A percentile compares a stretch with the other conserved stretches of the same genome.
phyloP scores from a whole-genome alignment of 2,888 invertebrate genomes.

The Tenthredo mesomela region DNA sequence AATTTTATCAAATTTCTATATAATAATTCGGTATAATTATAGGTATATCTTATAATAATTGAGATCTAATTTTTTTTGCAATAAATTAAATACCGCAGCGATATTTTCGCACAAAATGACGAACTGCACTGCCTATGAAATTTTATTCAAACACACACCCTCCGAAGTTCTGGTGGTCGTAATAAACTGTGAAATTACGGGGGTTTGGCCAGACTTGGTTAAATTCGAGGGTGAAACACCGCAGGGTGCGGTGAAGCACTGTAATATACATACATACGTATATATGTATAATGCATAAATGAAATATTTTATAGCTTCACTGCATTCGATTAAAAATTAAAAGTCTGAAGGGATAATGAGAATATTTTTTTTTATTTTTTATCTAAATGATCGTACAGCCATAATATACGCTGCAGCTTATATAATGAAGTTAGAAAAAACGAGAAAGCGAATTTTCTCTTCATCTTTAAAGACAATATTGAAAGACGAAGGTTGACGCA shows the following conservation, averaged over 20 bases:
- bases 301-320: neutral
- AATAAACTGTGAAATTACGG: slow-evolving; percentile 32
- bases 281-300: slow-evolving; percentile 22
- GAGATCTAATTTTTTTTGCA: neutral
- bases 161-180: neutral
- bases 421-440: too few relatives aligned
- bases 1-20: neutral
- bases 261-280: neutral
- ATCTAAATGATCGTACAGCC: too few relatives aligned
- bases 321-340: slow-evolving; percentile 22
- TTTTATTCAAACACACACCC: slow-evolving; percentile 29
- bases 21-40: neutral
- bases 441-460: neutral
- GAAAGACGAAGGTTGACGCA: too few relatives aligned
- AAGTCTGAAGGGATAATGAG: too few relatives aligned
- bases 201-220: slow-evolving; percentile 31
- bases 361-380: too few relatives aligned
- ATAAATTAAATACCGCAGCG: neutral
- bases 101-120: neutral
- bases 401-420: too few relatives aligned
- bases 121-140: neutral
- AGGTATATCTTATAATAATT: too few relatives aligned
- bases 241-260: slow-evolving; percentile 22
- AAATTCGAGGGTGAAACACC: slow-evolving; percentile 41
- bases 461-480: too few relatives aligned